Percentiles rank a stretch among this genome's conserved stretches.
Conservation (phyloP, 2,797 vertebrate species). For the Uromys caudimaculatus region DNA sequence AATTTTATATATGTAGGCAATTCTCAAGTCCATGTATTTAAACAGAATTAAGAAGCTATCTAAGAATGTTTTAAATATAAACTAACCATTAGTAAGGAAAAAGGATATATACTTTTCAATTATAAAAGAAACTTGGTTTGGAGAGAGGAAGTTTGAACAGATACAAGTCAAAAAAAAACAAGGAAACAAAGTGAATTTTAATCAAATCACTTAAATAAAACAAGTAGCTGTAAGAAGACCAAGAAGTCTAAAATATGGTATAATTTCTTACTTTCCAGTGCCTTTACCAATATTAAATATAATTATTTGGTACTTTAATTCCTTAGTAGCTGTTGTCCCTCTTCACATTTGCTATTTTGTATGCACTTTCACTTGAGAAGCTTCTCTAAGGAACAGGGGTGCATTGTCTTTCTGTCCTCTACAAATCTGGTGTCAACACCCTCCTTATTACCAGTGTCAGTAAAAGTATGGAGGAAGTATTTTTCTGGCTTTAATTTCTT, state of each 20-base stretch:
- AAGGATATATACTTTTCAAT: slow-evolving; percentile 35
- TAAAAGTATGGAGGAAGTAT: not conserved
- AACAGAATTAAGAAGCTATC: slow-evolving; percentile 53
- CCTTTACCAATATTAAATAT: not conserved
- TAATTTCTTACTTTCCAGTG: not conserved
- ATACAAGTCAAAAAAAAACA: not conserved
- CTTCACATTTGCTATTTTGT: slow-evolving; percentile 21
- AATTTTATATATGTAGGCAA: slow-evolving; percentile 47
- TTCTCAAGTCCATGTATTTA: slow-evolving; percentile 35
- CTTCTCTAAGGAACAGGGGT: not conserved
- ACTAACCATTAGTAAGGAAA: slow-evolving; percentile 39
- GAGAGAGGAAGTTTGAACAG: not conserved
- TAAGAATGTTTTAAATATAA: slow-evolving; percentile 49
- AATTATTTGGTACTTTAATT: not conserved
- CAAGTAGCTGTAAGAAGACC: not conserved
- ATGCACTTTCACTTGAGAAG: slow-evolving; percentile 40
- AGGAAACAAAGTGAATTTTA: slow-evolving; percentile 29
- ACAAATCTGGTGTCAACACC: not conserved
- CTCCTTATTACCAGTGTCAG: not conserved
- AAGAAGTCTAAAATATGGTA: not conserved
- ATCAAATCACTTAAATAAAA: slow-evolving; percentile 40
- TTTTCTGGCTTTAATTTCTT: slow-evolving; percentile 22
- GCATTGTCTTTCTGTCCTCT: not conserved
- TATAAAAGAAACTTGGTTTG: slow-evolving; percentile 13
- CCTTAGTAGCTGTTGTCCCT: not conserved